These are phyloP conservation scores for Metridium senile DNA, from an alignment of 92 coral and sea anemone genomes.

Conservation along the genomic window DNA sequence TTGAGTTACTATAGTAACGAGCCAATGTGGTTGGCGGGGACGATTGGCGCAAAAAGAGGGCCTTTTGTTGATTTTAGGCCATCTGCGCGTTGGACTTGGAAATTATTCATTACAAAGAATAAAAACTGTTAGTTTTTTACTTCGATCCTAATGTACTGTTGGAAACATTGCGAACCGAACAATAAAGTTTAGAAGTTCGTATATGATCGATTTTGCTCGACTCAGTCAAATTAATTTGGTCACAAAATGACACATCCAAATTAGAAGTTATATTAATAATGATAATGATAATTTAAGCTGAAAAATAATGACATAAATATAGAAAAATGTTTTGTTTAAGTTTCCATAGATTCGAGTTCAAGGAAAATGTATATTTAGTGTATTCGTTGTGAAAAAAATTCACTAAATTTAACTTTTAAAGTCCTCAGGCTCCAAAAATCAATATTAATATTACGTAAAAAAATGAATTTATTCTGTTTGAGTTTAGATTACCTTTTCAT, in stretches of 20 bases:
- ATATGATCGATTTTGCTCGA: too few species aligned
- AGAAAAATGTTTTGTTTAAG: neutral
- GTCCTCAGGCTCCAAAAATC: too few species aligned
- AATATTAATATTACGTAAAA: too few species aligned
- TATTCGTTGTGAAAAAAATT: too few species aligned
- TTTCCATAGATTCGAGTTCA: too few species aligned
- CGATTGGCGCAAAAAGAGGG: neutral
- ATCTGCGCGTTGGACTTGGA: conserved; percentile 37
- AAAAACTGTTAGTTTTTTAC: conserved; percentile 10
- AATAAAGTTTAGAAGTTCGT: too few species aligned
- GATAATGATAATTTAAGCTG: neutral
- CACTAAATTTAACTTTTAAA: too few species aligned
- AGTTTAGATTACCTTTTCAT: too few species aligned
- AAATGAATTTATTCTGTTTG: too few species aligned
- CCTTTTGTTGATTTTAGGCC: conserved; percentile 25
- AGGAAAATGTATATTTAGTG: too few species aligned
- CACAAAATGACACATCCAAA: neutral
- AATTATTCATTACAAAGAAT: conserved; percentile 18
- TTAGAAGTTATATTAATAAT: neutral
- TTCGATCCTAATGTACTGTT: neutral
- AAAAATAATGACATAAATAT: too few species aligned
- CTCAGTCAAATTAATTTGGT: too few species aligned
- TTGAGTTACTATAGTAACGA: conserved; percentile 24
- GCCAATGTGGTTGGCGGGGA: neutral
- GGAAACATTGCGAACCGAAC: neutral